A percentile compares a stretch with the other conserved stretches of the same genome.
Evolutionary conservation across 1,140 invertebrate species (phyloP).

Genomic region (Aphis craccivora): DNA sequence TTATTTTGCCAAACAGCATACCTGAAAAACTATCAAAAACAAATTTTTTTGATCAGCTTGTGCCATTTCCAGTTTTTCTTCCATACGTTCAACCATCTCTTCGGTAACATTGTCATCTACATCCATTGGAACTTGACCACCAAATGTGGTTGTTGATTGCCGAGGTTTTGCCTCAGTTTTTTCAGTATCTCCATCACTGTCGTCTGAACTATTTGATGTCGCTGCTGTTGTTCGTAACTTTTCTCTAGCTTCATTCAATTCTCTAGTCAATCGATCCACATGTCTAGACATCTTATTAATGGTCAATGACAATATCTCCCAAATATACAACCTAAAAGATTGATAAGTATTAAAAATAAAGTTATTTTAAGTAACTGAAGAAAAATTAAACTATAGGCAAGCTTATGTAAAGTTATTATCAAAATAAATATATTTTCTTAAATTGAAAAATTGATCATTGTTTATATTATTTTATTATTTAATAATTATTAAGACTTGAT

Average conservation of each 20-base stretch:
- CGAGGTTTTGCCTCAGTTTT: conserved; percentile 38
- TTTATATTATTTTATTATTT: neutral
- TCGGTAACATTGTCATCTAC: conserved; percentile 82
- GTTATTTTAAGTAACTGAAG: neutral
- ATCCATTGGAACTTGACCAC: conserved; percentile 55
- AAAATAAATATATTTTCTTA: too few relatives aligned
- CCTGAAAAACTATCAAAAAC: conserved; percentile 96
- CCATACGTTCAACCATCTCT: conserved; percentile 92
- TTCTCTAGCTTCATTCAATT: conserved; percentile 86
- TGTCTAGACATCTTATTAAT: conserved; percentile 97
- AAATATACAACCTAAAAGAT: conserved; percentile 81
- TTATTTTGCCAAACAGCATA: conserved; percentile 61
- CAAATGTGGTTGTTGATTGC: conserved; percentile 13
- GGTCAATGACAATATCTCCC: conserved; percentile 95
- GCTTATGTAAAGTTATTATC: neutral
- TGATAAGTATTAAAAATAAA: neutral
- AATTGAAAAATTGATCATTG: neutral
- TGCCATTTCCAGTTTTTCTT: conserved; percentile 91
- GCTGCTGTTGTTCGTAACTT: conserved; percentile 81
- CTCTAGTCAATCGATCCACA: conserved; percentile 84
- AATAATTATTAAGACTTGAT: neutral
- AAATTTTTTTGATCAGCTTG: conserved; percentile 97
- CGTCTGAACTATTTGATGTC: conserved; percentile 78
- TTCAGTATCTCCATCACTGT: conserved; percentile 68
- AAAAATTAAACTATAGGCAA: neutral